phyloP scores from a whole-genome alignment of 2,797 vertebrate species.

The Enteromius fasciolatus region DNA sequence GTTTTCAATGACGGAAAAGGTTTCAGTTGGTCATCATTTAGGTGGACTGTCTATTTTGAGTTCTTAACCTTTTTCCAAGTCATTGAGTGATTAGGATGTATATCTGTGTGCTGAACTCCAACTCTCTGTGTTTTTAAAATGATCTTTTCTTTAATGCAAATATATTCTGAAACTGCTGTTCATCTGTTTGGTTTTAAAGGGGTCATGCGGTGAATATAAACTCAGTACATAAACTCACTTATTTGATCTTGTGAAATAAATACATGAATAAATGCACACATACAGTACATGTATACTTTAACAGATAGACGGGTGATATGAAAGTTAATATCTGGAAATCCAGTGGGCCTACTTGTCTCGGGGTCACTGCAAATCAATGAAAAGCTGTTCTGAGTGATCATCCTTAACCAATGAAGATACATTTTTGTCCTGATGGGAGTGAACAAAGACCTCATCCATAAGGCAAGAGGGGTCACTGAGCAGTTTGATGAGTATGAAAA shows the following conservation, averaged over 20 bases:
- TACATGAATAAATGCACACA: background rate
- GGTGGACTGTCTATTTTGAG: background rate
- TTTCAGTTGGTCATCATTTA: background rate
- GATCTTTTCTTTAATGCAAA: background rate
- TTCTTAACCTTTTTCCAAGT: conserved; percentile 9
- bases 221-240: background rate
- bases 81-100: background rate
- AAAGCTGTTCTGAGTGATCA: background rate
- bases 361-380: background rate
- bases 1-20: background rate
- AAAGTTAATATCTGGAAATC: background rate
- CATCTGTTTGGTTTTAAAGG: background rate
- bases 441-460: background rate
- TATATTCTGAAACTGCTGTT: background rate
- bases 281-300: background rate
- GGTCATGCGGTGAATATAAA: background rate
- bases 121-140: background rate
- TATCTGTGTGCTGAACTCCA: background rate
- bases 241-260: background rate
- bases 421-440: background rate
- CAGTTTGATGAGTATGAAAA: background rate
- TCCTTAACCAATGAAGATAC: background rate
- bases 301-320: background rate
- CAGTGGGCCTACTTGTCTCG: background rate
- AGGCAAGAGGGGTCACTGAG: background rate